Evolutionary conservation across 2,888 invertebrate species (phyloP).

Genomic region (Netelia fuscicornis): DNA sequence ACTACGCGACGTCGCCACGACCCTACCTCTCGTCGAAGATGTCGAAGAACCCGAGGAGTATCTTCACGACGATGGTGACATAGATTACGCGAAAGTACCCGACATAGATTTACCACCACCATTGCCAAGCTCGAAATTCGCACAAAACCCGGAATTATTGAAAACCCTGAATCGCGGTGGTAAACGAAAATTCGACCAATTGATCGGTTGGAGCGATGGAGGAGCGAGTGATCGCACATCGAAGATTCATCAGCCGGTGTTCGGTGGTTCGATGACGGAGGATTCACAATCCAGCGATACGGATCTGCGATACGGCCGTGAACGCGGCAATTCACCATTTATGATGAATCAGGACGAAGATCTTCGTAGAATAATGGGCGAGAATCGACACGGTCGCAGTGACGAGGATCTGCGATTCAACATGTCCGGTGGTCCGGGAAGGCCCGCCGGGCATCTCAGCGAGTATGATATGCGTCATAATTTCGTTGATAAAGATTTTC

Average conservation of each 20-base stretch:
- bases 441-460: constrained; percentile 73
- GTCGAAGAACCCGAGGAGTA: constrained; percentile 84
- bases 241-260: constrained; percentile 80
- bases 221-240: constrained; percentile 76
- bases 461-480: constrained; percentile 77
- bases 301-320: constrained; percentile 76
- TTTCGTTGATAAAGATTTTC: constrained; percentile 79
- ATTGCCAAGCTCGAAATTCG: constrained; percentile 84
- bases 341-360: constrained; percentile 77
- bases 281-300: constrained; percentile 80
- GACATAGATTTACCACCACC: constrained; percentile 83
- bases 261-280: constrained; percentile 78
- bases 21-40: constrained; percentile 87
- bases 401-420: constrained; percentile 79
- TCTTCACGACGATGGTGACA: constrained; percentile 85
- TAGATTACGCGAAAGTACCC: constrained; percentile 82
- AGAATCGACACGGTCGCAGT: constrained; percentile 66
- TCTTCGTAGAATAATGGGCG: constrained; percentile 72
- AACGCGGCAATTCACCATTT: constrained; percentile 71
- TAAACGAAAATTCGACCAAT: constrained; percentile 82
- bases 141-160: constrained; percentile 82
- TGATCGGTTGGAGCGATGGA: constrained; percentile 82
- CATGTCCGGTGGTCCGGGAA: constrained; percentile 75
- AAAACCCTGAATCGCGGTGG: constrained; percentile 82
- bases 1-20: constrained; percentile 91